Conservation (phyloP, 2,888 invertebrate species). For the Hypsopygia costalis region DNA sequence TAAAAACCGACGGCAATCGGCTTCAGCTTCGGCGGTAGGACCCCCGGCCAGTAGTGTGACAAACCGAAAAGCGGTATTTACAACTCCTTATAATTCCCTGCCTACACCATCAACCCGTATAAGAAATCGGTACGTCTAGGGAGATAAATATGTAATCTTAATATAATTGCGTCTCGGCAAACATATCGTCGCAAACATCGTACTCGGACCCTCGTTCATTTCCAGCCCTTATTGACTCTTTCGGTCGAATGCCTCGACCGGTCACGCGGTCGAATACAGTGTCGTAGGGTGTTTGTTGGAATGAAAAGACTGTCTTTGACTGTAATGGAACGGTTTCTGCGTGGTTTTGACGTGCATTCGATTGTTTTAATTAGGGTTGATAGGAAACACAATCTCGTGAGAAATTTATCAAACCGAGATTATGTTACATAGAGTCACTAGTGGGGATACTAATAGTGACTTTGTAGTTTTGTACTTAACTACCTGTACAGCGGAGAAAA, state of each 20-base stretch:
- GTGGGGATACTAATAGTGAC: no score
- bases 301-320: constrained; percentile 25
- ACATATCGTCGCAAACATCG: constrained; percentile 35
- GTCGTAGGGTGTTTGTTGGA: constrained; percentile 17
- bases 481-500: no score
- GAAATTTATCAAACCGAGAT: no score
- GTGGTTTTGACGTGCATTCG: constrained; percentile 24
- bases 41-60: no score
- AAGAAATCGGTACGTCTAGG: constrained; percentile 62
- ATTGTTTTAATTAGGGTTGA: constrained; percentile 22
- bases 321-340: constrained; percentile 31
- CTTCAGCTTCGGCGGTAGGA: no score
- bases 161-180: constrained; percentile 68
- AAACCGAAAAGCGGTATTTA: constrained; percentile 7
- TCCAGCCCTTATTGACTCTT: constrained; percentile 62
- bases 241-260: constrained; percentile 27
- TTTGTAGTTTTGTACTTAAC: no score
- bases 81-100: constrained; percentile 26
- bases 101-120: constrained; percentile 38
- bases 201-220: constrained; percentile 37
- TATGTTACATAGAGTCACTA: no score
- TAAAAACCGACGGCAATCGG: no score
- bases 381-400: neutral
- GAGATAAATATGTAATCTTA: constrained; percentile 78
- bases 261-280: neutral